phyloP scores from a whole-genome alignment of 2,113 vertebrate species.

The Melanostigma gelatinosum region DNA sequence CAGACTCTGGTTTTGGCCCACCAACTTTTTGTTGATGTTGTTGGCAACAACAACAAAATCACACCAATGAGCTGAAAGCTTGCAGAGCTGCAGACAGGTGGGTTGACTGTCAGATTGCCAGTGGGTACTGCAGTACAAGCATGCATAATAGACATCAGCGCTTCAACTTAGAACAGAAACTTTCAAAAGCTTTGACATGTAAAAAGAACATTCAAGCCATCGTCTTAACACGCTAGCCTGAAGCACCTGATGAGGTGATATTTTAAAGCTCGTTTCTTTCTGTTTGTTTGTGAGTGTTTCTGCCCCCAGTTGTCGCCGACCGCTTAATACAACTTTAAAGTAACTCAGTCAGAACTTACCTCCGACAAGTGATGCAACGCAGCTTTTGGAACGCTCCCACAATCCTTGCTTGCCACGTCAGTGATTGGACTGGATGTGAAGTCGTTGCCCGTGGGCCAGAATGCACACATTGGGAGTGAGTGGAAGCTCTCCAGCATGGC shows the following conservation, averaged over 20 bases:
- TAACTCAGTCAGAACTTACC: constrained; percentile 59
- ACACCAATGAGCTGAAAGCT: constrained; percentile 16
- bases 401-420: constrained; percentile 59
- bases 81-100: constrained; percentile 21
- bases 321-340: constrained; percentile 52
- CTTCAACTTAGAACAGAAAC: constrained; percentile 52
- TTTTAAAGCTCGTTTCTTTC: constrained; percentile 56
- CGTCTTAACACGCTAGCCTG: constrained; percentile 43
- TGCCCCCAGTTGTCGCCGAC: constrained; percentile 49
- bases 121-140: constrained; percentile 31
- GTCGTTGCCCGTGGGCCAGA: constrained; percentile 69
- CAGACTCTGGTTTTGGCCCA: background rate
- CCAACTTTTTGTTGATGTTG: constrained; percentile 18
- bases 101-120: constrained; percentile 34
- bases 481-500: constrained; percentile 61
- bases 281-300: constrained; percentile 48
- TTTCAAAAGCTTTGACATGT: constrained; percentile 41
- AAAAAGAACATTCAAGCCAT: constrained; percentile 41
- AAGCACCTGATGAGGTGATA: constrained; percentile 46
- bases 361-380: constrained; percentile 64
- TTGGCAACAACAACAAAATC: constrained; percentile 14
- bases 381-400: constrained; percentile 59
- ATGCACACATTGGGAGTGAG: constrained; percentile 62
- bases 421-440: constrained; percentile 66
- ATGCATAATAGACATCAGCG: constrained; percentile 15